A percentile compares a stretch with the other conserved stretches of the same genome.
Evolutionary conservation across 2,113 vertebrate species (phyloP).

Genomic region (Anser cygnoides): DNA sequence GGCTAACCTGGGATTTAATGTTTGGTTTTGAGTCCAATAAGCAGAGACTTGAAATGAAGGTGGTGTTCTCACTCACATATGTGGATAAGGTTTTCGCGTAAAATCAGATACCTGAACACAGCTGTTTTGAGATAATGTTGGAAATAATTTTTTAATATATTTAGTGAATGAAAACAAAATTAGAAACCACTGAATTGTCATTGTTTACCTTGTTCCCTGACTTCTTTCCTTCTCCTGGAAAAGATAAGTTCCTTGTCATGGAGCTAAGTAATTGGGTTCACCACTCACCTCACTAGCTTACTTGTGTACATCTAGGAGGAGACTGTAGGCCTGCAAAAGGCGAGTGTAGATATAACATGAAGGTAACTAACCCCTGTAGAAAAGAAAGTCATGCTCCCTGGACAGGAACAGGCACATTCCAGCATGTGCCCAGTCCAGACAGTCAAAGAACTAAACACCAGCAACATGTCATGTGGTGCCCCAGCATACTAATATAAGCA

Average conservation of each 20-base stretch:
- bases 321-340: background rate
- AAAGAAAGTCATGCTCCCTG: background rate
- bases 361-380: background rate
- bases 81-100: background rate
- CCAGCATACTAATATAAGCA: background rate
- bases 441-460: background rate
- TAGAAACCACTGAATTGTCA: background rate
- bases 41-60: background rate
- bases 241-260: background rate
- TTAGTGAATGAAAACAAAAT: background rate
- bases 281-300: background rate
- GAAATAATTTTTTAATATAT: background rate
- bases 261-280: background rate
- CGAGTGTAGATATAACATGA: background rate
- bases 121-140: background rate
- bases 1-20: background rate
- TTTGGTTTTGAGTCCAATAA: background rate
- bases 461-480: background rate
- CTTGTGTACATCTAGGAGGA: background rate
- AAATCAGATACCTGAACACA: background rate
- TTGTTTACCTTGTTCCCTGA: background rate
- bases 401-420: background rate
- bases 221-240: background rate
- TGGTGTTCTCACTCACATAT: background rate
- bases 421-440: rapidly evolving